Conservation (phyloP, 1,140 invertebrate species). For the Protaetia brevitarsis region DNA sequence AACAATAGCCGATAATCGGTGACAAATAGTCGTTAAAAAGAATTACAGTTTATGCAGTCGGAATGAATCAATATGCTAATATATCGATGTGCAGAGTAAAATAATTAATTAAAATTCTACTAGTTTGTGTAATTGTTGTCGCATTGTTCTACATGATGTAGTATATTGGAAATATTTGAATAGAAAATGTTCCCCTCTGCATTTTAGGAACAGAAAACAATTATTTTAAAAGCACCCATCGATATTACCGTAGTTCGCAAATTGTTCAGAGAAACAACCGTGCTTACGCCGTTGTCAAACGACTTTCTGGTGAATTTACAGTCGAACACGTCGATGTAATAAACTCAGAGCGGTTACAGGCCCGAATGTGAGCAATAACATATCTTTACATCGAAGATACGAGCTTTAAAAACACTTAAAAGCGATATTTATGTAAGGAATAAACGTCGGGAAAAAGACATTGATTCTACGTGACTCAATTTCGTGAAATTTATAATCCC, state of each 20-base stretch:
- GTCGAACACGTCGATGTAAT: neutral
- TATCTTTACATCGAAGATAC: neutral
- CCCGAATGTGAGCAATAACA: neutral
- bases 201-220: too few relatives aligned
- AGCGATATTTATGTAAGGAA: slow-evolving; percentile 11
- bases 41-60: neutral
- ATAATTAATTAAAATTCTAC: neutral
- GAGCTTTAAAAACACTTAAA: slow-evolving; percentile 9
- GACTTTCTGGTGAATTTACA: neutral
- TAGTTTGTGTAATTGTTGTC: neutral
- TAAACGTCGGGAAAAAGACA: neutral
- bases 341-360: neutral
- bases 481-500: neutral
- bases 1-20: neutral
- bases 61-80: neutral
- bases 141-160: too few relatives aligned
- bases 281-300: neutral
- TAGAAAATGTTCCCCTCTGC: neutral
- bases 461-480: neutral
- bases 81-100: neutral
- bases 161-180: too few relatives aligned
- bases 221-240: too few relatives aligned
- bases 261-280: neutral
- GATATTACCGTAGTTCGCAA: neutral
- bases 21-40: neutral